phyloP scores from a whole-genome alignment of 2,797 vertebrate species.

The Apogon talboti region DNA sequence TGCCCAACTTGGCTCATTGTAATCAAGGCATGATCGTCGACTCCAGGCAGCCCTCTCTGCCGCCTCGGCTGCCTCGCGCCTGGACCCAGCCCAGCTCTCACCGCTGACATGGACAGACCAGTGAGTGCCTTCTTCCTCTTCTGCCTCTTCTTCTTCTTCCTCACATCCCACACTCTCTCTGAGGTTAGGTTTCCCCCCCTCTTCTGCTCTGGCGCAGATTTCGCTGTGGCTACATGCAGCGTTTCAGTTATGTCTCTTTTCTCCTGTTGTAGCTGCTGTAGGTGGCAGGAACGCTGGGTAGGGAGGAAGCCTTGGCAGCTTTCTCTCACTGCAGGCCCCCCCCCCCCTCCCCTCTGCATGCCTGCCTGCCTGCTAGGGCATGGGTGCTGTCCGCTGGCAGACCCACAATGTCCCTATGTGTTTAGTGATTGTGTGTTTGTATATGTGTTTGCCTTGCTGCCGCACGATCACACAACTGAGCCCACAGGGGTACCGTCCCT shows the following conservation, averaged over 20 bases:
- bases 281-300: slow-evolving; percentile 64
- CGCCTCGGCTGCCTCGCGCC: slow-evolving; percentile 86
- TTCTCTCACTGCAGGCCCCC: slow-evolving; percentile 61
- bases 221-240: slow-evolving; percentile 62
- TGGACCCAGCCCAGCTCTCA: slow-evolving; percentile 87
- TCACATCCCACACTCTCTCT: slow-evolving; percentile 39
- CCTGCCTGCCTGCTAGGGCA: slow-evolving; percentile 65
- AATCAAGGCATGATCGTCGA: slow-evolving; percentile 97
- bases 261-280: slow-evolving; percentile 61
- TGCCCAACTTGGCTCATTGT: slow-evolving; percentile 95
- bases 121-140: slow-evolving; percentile 88
- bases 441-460: slow-evolving; percentile 52
- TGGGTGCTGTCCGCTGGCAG: slow-evolving; percentile 67
- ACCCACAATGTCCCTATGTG: slow-evolving; percentile 53
- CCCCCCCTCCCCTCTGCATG: slow-evolving; percentile 25
- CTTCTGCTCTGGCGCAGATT: slow-evolving; percentile 73
- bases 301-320: slow-evolving; percentile 65
- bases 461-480: slow-evolving; percentile 45
- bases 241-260: slow-evolving; percentile 56
- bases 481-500: slow-evolving; percentile 38
- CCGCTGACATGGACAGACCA: slow-evolving; percentile 89
- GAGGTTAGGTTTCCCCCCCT: slow-evolving; percentile 60
- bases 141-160: slow-evolving; percentile 24
- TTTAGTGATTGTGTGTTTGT: slow-evolving; percentile 39
- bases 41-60: slow-evolving; percentile 90